Conservation (phyloP, 2,113 vertebrate species). For the Rhinolophus sinicus region DNA sequence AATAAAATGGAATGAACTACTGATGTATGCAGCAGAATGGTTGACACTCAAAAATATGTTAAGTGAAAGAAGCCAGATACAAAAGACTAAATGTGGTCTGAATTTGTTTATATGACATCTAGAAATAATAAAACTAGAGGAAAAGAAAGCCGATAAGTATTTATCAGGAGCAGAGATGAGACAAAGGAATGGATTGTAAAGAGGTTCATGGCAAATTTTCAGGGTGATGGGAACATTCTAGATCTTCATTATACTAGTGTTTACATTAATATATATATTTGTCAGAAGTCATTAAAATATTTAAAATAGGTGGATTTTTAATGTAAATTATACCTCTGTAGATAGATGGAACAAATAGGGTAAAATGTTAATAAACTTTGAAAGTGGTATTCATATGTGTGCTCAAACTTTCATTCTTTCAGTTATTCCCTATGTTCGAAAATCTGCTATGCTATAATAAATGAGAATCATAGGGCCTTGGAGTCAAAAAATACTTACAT, state of each 20-base stretch:
- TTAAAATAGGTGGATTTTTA: not conserved
- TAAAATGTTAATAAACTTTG: not conserved
- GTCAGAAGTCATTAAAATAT: not conserved
- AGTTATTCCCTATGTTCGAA: not conserved
- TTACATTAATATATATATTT: not conserved
- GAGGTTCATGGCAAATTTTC: not conserved
- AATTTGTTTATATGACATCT: not conserved
- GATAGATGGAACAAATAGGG: not conserved
- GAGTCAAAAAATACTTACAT: not conserved
- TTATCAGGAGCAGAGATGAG: not conserved
- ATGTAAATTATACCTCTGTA: not conserved
- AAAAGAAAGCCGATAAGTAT: not conserved
- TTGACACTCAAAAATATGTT: not conserved
- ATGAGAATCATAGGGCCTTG: not conserved
- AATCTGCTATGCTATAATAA: not conserved
- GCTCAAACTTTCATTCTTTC: not conserved
- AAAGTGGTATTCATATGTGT: not conserved
- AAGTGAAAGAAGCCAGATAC: not conserved
- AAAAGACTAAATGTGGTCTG: not conserved
- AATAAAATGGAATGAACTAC: not conserved
- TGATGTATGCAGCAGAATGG: not conserved
- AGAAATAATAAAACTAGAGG: not conserved
- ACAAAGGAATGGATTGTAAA: not conserved
- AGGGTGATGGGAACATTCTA: not conserved
- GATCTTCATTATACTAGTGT: not conserved